A percentile compares a stretch with the other conserved stretches of the same genome.
phyloP scores from a whole-genome alignment of 2,888 invertebrate species.

The Coremacera marginata region DNA sequence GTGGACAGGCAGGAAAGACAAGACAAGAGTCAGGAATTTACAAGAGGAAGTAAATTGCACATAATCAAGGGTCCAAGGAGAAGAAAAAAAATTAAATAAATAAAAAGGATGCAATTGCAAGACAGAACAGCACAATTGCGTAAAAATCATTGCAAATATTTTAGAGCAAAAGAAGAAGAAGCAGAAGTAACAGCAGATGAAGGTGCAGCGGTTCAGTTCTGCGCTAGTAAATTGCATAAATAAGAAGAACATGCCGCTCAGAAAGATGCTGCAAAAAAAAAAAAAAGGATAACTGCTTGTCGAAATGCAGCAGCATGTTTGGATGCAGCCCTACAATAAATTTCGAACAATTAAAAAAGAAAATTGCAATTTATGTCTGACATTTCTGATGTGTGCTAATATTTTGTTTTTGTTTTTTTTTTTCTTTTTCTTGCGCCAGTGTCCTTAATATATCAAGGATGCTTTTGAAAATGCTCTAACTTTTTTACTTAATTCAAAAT shows the following conservation, averaged over 20 bases:
- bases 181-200: neutral
- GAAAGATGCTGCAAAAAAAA: neutral
- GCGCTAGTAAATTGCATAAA: too few relatives aligned
- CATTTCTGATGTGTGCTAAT: slow-evolving; percentile 50
- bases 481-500: neutral
- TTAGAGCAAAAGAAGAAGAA: slow-evolving; percentile 56
- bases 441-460: too few relatives aligned
- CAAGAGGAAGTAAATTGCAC: too few relatives aligned
- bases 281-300: slow-evolving; percentile 44
- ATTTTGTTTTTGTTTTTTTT: neutral
- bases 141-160: slow-evolving; percentile 63
- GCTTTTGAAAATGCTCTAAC: too few relatives aligned
- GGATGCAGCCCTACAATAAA: slow-evolving; percentile 58
- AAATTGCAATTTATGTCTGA: slow-evolving; percentile 65
- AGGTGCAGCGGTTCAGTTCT: too few relatives aligned
- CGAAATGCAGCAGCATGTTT: slow-evolving; percentile 50
- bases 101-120: slow-evolving; percentile 38
- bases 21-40: neutral
- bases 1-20: neutral
- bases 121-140: slow-evolving; percentile 41
- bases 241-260: too few relatives aligned
- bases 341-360: slow-evolving; percentile 62
- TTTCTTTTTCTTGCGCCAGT: too few relatives aligned
- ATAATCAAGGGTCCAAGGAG: too few relatives aligned
- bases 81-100: neutral